A percentile compares a stretch with the other conserved stretches of the same genome.
phyloP scores from a whole-genome alignment of 1,140 invertebrate species.

The Platorchestia sp. region DNA sequence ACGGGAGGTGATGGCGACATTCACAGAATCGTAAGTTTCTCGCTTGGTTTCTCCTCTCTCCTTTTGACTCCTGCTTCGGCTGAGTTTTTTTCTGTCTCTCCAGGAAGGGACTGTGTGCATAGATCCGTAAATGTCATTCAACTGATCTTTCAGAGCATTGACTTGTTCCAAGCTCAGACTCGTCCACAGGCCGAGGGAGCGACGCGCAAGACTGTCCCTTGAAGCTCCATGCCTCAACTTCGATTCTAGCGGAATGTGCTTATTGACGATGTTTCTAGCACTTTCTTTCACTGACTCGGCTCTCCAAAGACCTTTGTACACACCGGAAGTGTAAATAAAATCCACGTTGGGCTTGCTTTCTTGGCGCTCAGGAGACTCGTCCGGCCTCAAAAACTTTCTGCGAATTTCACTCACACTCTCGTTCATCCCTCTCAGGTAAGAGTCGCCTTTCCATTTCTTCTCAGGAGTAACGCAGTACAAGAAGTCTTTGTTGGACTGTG shows the following conservation, averaged over 20 bases:
- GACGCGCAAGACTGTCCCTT: conserved; percentile 61
- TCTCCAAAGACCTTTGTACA: conserved; percentile 64
- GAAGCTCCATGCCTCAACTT: conserved; percentile 65
- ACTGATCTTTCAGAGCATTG: conserved; percentile 82
- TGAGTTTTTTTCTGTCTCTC: conserved; percentile 70
- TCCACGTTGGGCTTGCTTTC: background rate
- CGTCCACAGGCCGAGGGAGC: conserved; percentile 76
- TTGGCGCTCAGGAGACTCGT: background rate
- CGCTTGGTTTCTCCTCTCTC: conserved; percentile 58
- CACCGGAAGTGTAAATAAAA: conserved; percentile 29
- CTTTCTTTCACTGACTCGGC: conserved; percentile 65
- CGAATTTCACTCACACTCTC: conserved; percentile 78
- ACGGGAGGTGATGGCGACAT: conserved; percentile 59
- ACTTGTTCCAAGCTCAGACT: conserved; percentile 88
- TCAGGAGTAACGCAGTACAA: conserved; percentile 82
- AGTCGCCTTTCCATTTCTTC: conserved; percentile 77
- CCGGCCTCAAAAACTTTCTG: background rate
- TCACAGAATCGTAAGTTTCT: conserved; percentile 56
- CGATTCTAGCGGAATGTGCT: conserved; percentile 59
- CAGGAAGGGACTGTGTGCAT: conserved; percentile 71
- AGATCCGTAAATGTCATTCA: conserved; percentile 85
- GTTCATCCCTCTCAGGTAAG: conserved; percentile 84
- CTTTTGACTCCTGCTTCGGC: conserved; percentile 61
- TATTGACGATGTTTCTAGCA: conserved; percentile 59
- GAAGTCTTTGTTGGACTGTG: conserved; percentile 87